Percentiles rank a stretch among this genome's conserved stretches.
Conservation (phyloP, 2,888 invertebrate species). For the Drosophila anomelani region DNA sequence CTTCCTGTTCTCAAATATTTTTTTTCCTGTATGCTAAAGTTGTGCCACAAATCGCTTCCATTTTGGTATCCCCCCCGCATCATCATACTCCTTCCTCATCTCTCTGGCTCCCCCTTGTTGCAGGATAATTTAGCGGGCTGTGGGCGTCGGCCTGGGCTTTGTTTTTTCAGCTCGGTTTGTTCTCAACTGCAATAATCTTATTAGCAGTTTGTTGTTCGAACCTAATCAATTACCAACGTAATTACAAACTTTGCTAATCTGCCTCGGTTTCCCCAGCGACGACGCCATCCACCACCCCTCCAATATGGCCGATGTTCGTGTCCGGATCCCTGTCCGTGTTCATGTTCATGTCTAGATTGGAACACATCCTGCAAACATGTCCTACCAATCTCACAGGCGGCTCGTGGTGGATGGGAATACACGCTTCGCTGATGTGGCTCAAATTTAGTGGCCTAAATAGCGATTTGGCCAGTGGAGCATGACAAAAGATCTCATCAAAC, state of each 20-base stretch:
- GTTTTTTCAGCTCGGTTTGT: conserved; percentile 82
- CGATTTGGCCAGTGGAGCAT: conserved; percentile 49
- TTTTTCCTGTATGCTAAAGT: conserved; percentile 57
- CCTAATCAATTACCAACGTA: conserved; percentile 85
- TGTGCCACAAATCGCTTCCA: conserved; percentile 82
- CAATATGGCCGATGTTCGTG: conserved; percentile 31
- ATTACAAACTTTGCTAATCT: conserved; percentile 85
- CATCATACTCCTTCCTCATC: background rate
- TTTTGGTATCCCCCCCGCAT: conserved; percentile 58
- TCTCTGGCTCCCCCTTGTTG: background rate
- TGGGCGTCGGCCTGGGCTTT: conserved; percentile 36
- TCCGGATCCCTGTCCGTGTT: conserved; percentile 24
- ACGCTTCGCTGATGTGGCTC: conserved; percentile 37
- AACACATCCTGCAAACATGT: conserved; percentile 30
- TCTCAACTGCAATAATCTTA: conserved; percentile 84
- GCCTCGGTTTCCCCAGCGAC: conserved; percentile 69
- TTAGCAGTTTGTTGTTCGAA: conserved; percentile 85
- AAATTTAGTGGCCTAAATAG: conserved; percentile 56
- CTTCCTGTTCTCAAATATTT: background rate
- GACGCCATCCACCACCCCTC: background rate
- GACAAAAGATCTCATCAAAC: conserved; percentile 46
- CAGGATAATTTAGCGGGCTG: conserved; percentile 42
- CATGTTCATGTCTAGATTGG: conserved; percentile 42
- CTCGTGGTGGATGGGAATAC: conserved; percentile 15
- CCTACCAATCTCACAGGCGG: conserved; percentile 12